Conservation (phyloP, 2,797 vertebrate genomes). For the Manis crassicaudata region DNA sequence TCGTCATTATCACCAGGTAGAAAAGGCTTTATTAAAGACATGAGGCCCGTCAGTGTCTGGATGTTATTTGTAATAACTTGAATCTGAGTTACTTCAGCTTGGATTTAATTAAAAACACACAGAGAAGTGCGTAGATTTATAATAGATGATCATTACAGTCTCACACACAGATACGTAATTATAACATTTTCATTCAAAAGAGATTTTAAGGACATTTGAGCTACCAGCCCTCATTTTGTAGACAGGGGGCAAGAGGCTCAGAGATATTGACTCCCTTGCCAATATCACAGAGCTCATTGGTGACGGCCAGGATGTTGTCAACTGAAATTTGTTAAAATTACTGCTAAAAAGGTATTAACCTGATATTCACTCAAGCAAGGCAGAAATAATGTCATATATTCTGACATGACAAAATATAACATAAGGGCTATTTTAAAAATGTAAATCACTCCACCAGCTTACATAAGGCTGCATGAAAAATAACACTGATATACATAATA, state of each 20-base stretch:
- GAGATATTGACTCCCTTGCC: background rate
- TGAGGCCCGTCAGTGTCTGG: background rate
- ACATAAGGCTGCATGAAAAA: constrained; percentile 40
- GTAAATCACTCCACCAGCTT: background rate
- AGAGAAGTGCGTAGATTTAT: constrained; percentile 34
- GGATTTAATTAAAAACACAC: constrained; percentile 50
- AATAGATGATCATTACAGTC: background rate
- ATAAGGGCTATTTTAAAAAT: constrained; percentile 9
- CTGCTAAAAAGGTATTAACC: background rate
- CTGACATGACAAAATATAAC: constrained; percentile 22
- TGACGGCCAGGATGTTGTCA: background rate
- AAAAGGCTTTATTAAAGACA: constrained; percentile 1
- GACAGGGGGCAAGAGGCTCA: background rate
- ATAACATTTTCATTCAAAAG: constrained; percentile 51
- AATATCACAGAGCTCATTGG: background rate
- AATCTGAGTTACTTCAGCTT: constrained; percentile 48
- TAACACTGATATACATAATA: background rate
- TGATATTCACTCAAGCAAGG: background rate
- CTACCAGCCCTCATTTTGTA: background rate
- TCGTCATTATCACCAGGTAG: background rate
- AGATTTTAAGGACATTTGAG: constrained; percentile 40
- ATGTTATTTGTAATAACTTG: constrained; percentile 17
- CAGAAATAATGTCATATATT: constrained; percentile 8
- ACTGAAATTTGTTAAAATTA: background rate
- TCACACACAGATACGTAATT: background rate